Percentiles rank a stretch among this genome's conserved stretches.
phyloP scores from a whole-genome alignment of 1,140 invertebrate species.

The Lepidurus apus region DNA sequence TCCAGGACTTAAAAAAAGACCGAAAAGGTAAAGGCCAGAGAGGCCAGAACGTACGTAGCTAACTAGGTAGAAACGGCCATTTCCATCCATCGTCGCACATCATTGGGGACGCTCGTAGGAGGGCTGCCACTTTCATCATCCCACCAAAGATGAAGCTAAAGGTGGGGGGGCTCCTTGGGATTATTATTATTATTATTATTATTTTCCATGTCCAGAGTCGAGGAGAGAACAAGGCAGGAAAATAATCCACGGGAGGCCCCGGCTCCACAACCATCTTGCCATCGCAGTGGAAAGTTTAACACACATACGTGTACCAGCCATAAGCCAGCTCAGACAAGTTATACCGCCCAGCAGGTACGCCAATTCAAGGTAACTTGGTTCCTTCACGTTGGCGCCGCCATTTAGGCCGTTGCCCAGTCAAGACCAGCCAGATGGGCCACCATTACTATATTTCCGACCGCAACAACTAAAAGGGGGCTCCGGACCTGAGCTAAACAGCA shows the following conservation, averaged over 20 bases:
- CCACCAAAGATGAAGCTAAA: constrained; percentile 18
- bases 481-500: not conserved
- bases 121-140: constrained; percentile 20
- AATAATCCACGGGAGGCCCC: constrained; percentile 8
- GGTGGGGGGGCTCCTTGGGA: constrained; percentile 11
- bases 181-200: constrained; percentile 12
- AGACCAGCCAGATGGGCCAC: constrained; percentile 4
- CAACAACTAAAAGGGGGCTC: constrained; percentile 13
- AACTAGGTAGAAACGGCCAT: not conserved
- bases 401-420: constrained; percentile 1
- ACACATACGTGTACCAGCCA: not conserved
- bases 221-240: constrained; percentile 5
- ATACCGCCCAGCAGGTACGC: constrained; percentile 6
- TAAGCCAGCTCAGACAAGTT: constrained; percentile 4
- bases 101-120: constrained; percentile 18
- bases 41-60: not conserved
- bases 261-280: not conserved
- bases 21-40: not conserved
- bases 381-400: not conserved
- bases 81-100: constrained; percentile 18
- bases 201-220: not conserved
- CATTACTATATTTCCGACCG: not conserved
- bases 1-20: not conserved
- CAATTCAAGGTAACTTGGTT: not conserved
- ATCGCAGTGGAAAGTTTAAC: not conserved